phyloP scores from a whole-genome alignment of 2,888 invertebrate genomes.

The Strigamia crassipes region DNA sequence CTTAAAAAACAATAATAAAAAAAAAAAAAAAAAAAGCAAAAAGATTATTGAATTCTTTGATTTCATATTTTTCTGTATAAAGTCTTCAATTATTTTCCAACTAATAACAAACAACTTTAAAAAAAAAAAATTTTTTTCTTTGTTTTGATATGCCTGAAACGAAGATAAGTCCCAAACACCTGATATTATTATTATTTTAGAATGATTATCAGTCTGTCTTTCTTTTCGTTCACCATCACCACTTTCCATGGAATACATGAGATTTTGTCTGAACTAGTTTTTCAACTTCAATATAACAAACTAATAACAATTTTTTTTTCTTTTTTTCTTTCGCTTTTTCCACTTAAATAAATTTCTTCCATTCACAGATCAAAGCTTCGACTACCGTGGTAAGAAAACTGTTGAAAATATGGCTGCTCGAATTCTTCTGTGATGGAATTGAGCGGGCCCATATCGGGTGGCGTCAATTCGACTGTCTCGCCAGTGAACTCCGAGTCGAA shows the following conservation, averaged over 20 bases:
- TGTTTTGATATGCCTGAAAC: background rate
- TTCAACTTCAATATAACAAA: background rate
- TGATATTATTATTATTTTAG: conserved; percentile 17
- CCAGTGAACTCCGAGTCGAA: conserved; percentile 99
- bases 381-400: conserved; percentile 64
- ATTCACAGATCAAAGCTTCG: conserved; percentile 41
- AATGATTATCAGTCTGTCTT: background rate
- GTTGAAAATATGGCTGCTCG: conserved; percentile 70
- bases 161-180: background rate
- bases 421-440: conserved; percentile 68
- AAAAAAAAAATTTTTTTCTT: background rate
- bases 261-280: background rate
- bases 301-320: background rate
- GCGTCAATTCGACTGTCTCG: conserved; percentile 94
- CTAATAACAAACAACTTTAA: background rate
- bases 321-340: background rate
- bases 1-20: background rate
- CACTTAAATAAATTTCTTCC: background rate
- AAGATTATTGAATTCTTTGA: background rate
- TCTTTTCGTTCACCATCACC: background rate
- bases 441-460: conserved; percentile 75
- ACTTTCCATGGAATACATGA: conserved; percentile 4
- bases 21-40: background rate
- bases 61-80: background rate
- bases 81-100: background rate